A percentile compares a stretch with the other conserved stretches of the same genome.
Evolutionary conservation across 2,113 vertebrate species (phyloP).

Genomic region (Eubucco bourcierii): DNA sequence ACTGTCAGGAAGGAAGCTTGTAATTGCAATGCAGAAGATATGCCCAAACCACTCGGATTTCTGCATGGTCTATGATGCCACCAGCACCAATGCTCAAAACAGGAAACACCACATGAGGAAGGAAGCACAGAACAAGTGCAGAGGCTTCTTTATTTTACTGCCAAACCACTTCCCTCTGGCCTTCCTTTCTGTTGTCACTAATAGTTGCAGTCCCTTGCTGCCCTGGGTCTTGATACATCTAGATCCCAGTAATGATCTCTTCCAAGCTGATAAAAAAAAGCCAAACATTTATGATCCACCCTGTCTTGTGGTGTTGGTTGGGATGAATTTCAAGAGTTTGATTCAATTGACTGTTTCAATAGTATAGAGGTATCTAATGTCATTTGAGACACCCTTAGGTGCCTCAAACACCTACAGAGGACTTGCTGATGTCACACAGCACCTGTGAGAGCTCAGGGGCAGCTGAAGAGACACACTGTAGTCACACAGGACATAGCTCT

Average conservation of each 20-base stretch:
- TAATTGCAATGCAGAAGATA: not conserved
- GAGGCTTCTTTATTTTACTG: not conserved
- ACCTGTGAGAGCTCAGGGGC: not conserved
- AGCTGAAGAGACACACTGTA: not conserved
- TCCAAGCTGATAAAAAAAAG: not conserved
- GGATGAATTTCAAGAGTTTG: not conserved
- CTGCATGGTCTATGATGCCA: not conserved
- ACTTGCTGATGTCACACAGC: not conserved
- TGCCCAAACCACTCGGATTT: not conserved
- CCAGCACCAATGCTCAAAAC: not conserved
- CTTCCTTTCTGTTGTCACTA: not conserved
- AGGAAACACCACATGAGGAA: not conserved
- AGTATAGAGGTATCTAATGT: not conserved
- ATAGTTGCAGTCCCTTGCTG: not conserved
- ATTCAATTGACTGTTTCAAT: not conserved
- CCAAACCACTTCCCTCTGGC: not conserved
- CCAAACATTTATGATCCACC: not conserved
- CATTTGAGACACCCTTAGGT: not conserved
- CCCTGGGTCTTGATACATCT: not conserved
- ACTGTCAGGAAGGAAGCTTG: not conserved
- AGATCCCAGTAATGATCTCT: not conserved
- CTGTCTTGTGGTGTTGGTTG: not conserved
- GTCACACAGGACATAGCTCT: not conserved
- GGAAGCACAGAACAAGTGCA: not conserved
- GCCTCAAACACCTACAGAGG: not conserved